A percentile compares a stretch with the other conserved stretches of the same genome.
Evolutionary conservation across 2,113 vertebrate species (phyloP).

Genomic region (Prionailurus bengalensis): DNA sequence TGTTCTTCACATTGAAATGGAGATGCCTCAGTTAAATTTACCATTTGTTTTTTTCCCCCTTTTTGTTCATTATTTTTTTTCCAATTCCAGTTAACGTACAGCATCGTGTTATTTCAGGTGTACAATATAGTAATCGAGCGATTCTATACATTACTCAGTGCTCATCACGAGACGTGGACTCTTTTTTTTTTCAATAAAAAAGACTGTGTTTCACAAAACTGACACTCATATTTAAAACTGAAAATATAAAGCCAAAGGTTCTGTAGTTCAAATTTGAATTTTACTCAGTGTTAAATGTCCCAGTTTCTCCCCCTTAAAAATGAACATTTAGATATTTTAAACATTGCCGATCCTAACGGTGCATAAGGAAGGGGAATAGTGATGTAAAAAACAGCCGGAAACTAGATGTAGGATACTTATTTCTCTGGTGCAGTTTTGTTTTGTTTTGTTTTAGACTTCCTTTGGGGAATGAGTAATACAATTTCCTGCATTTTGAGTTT

Average conservation of each 20-base stretch:
- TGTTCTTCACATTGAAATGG: background rate
- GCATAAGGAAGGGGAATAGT: rapidly evolving
- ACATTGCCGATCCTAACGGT: background rate
- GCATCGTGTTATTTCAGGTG: background rate
- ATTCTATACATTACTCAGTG: background rate
- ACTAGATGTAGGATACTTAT: background rate
- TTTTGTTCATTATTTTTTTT: background rate
- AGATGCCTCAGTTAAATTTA: background rate
- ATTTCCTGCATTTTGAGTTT: background rate
- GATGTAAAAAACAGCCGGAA: background rate
- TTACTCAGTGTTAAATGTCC: background rate
- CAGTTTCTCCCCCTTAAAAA: background rate
- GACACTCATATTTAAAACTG: background rate
- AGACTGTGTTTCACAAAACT: background rate
- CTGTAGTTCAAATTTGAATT: background rate
- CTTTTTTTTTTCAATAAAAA: background rate
- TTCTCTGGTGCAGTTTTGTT: background rate
- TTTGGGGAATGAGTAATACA: background rate
- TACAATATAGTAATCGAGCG: no score
- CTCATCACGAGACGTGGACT: background rate
- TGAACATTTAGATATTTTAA: background rate
- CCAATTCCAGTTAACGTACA: background rate
- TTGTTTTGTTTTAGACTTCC: background rate
- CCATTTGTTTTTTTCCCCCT: background rate
- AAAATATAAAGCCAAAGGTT: background rate